Conservation (phyloP, 2,888 invertebrate genomes). For the Ptilodon capucinus region DNA sequence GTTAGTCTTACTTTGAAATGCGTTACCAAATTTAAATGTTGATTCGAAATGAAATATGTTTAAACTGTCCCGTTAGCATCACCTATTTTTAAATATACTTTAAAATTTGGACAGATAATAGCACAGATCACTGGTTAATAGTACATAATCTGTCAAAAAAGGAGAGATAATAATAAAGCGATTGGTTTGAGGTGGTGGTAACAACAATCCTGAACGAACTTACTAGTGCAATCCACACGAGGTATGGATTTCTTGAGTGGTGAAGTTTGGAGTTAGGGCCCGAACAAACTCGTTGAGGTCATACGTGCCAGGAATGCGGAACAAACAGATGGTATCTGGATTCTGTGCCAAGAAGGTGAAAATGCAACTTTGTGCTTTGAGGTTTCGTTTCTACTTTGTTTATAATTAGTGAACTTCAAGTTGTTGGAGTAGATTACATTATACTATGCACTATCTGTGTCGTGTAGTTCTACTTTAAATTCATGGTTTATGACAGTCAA, state of each 20-base stretch:
- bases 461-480: no score
- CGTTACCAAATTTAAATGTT: no score
- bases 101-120: no score
- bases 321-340: conserved; percentile 5
- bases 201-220: conserved; percentile 40
- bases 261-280: conserved; percentile 14
- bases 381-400: not conserved
- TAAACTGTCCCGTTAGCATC: no score
- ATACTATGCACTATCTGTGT: no score
- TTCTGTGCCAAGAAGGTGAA: conserved; percentile 12
- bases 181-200: no score
- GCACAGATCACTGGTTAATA: no score
- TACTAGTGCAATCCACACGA: conserved; percentile 30
- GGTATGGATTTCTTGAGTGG: conserved; percentile 33
- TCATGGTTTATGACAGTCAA: no score
- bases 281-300: conserved; percentile 15
- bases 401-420: not conserved
- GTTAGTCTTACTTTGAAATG: no score
- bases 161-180: no score
- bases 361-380: conserved; percentile 10
- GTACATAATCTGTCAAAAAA: no score
- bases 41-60: conserved; percentile 9
- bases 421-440: not conserved
- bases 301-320: conserved; percentile 28
- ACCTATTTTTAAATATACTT: no score